A percentile compares a stretch with the other conserved stretches of the same genome.
Evolutionary conservation across 2,888 invertebrate species (phyloP).

Genomic region (Eristalinus sepulchralis): DNA sequence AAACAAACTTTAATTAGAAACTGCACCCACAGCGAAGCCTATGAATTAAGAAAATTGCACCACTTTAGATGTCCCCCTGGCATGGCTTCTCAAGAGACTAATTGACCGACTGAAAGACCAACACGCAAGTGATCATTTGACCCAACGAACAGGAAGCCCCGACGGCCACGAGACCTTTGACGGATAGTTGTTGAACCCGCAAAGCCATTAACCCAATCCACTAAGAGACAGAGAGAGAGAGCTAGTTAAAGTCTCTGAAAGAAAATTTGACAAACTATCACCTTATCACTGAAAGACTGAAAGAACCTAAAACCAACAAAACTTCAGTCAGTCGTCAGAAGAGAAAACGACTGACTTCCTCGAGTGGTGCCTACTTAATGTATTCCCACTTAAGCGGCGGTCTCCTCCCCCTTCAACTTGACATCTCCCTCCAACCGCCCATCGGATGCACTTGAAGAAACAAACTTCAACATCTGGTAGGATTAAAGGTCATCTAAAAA

Average conservation of each 20-base stretch:
- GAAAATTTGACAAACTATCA: background rate
- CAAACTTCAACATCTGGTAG: constrained; percentile 50
- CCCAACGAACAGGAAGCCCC: background rate
- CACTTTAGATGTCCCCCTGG: background rate
- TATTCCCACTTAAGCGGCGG: background rate
- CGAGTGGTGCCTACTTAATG: background rate
- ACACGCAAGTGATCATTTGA: background rate
- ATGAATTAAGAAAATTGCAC: background rate
- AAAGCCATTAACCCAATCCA: background rate
- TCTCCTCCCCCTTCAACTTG: background rate
- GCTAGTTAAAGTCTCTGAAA: background rate
- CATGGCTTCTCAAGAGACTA: background rate
- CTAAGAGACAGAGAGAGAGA: too few relatives aligned
- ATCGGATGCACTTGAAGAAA: constrained; percentile 30
- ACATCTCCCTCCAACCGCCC: background rate
- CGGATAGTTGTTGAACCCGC: background rate
- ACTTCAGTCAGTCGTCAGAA: background rate
- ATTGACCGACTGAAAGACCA: background rate
- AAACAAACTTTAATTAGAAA: background rate
- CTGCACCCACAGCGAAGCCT: background rate
- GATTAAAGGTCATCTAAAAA: constrained; percentile 49
- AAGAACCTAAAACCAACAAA: background rate
- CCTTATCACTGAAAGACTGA: background rate
- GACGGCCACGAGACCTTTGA: background rate
- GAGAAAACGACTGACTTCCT: background rate